A percentile compares a stretch with the other conserved stretches of the same genome.
Evolutionary conservation across 2,113 vertebrate species (phyloP).

Genomic region (Corythaixoides concolor): DNA sequence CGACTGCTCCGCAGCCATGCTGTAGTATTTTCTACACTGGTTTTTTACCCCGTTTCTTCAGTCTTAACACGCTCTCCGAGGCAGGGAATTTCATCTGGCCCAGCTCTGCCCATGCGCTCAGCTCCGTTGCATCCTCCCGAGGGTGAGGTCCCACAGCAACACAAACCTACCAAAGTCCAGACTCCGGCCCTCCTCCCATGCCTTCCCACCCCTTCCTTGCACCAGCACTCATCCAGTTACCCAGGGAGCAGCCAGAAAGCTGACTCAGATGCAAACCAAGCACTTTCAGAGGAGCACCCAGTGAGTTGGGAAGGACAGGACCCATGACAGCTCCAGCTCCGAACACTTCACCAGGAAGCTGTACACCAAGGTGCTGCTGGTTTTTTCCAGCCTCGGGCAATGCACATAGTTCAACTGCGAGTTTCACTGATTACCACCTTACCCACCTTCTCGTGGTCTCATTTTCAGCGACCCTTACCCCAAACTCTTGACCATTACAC

Average conservation of each 20-base stretch:
- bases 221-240: rapidly evolving
- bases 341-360: rapidly evolving
- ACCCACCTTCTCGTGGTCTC: neutral
- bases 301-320: neutral
- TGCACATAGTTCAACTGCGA: neutral
- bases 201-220: neutral
- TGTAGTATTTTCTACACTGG: neutral
- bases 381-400: neutral
- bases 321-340: neutral
- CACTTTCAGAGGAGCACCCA: rapidly evolving
- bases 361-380: rapidly evolving
- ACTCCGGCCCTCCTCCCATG: neutral
- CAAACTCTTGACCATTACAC: neutral
- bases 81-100: neutral
- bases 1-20: neutral
- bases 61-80: neutral
- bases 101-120: neutral
- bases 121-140: neutral
- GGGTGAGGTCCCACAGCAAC: neutral
- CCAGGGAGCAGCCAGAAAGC: neutral
- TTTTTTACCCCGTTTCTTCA: neutral
- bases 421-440: neutral
- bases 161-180: rapidly evolving
- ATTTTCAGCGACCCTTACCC: neutral
- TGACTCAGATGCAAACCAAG: neutral